Evolutionary conservation across 2,888 invertebrate genomes (phyloP).

Genomic region (Ferdinandea cuprea): DNA sequence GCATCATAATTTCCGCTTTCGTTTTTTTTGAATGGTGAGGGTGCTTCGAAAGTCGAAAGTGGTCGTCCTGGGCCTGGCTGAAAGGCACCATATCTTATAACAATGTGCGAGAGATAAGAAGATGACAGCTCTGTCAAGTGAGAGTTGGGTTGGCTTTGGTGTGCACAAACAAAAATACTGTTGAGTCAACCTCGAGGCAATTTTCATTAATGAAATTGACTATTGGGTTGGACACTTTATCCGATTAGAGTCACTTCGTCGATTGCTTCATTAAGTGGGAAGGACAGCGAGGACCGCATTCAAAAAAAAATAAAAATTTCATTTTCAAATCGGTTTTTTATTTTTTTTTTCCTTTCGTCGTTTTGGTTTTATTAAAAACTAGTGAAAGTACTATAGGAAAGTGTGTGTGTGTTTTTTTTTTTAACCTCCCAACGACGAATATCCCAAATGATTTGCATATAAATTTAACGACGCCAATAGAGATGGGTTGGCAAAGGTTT

Average conservation of each 20-base stretch:
- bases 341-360: slow-evolving; percentile 21
- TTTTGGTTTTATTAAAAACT: slow-evolving; percentile 48
- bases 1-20: slow-evolving; percentile 67
- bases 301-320: slow-evolving; percentile 23
- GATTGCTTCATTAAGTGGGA: slow-evolving; percentile 59
- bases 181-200: slow-evolving; percentile 47
- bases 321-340: slow-evolving; percentile 45
- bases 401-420: slow-evolving; percentile 20
- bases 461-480: slow-evolving; percentile 53
- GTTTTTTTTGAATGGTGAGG: slow-evolving; percentile 30
- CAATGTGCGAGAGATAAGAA: slow-evolving; percentile 35
- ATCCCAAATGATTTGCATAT: slow-evolving; percentile 68
- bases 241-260: slow-evolving; percentile 63
- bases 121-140: slow-evolving; percentile 44
- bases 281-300: not conserved
- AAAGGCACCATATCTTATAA: slow-evolving; percentile 57
- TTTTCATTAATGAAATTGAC: slow-evolving; percentile 69
- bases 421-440: slow-evolving; percentile 16
- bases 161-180: slow-evolving; percentile 27
- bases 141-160: slow-evolving; percentile 35
- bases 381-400: slow-evolving; percentile 40
- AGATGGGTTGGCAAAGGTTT: slow-evolving; percentile 39
- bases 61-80: too few species aligned
- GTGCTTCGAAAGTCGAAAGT: slow-evolving; percentile 40
- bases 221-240: slow-evolving; percentile 66